Percentiles rank a stretch among this genome's conserved stretches.
phyloP scores from a whole-genome alignment of 2,113 vertebrate species.

The Pholis gunnellus region DNA sequence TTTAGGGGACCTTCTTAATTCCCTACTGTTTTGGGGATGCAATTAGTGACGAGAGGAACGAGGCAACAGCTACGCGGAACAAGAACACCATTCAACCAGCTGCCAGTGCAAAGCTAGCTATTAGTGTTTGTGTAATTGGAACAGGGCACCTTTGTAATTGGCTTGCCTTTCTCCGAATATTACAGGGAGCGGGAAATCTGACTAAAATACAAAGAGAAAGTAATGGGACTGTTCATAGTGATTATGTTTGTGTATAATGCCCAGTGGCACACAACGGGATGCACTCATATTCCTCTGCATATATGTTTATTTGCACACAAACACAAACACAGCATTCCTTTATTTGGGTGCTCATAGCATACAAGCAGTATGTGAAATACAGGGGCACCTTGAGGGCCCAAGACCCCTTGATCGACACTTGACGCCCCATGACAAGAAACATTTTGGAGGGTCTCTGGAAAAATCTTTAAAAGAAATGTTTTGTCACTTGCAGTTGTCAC shows the following conservation, averaged over 20 bases:
- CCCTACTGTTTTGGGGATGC: constrained; percentile 45
- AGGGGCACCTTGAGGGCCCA: neutral
- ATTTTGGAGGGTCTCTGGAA: no score
- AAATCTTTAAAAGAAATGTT: neutral
- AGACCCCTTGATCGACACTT: neutral
- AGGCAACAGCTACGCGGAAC: constrained; percentile 44
- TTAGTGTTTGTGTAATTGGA: constrained; percentile 65
- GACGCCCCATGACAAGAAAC: no score
- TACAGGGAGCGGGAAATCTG: constrained; percentile 34
- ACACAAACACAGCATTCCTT: neutral
- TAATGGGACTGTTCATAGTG: constrained; percentile 46
- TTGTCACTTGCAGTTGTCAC: neutral
- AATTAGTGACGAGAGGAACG: constrained; percentile 44
- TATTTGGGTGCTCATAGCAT: neutral
- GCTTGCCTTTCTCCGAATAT: constrained; percentile 39
- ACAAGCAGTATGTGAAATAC: neutral
- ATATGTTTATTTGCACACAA: neutral
- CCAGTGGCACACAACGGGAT: constrained; percentile 3
- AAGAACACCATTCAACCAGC: constrained; percentile 51
- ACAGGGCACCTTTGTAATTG: constrained; percentile 61
- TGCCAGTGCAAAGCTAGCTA: constrained; percentile 60
- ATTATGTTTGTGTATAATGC: constrained; percentile 36
- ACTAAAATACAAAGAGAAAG: constrained; percentile 38
- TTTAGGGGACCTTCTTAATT: constrained; percentile 59
- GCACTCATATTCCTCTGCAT: constrained; percentile 1